Evolutionary conservation across 2,113 vertebrate species (phyloP).

Genomic region (Phocoena phocoena): DNA sequence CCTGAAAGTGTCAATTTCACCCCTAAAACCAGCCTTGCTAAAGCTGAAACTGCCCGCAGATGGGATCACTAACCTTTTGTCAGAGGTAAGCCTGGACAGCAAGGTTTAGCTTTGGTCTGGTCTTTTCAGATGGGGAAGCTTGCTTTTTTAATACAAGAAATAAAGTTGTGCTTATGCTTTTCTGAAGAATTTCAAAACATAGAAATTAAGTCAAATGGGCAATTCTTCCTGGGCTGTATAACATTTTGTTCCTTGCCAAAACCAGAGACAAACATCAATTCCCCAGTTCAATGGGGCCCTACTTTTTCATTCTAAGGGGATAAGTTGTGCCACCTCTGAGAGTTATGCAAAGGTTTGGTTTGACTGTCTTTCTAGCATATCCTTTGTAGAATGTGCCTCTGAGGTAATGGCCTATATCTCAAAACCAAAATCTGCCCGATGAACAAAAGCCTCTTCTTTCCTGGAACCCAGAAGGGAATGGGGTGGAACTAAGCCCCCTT

Average conservation of each 20-base stretch:
- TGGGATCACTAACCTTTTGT: neutral
- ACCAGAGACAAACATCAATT: constrained; percentile 23
- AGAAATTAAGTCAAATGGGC: constrained; percentile 23
- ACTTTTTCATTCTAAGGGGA: neutral
- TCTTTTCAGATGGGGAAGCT: neutral
- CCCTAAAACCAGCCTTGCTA: neutral
- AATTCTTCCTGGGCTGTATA: neutral
- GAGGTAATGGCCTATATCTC: neutral
- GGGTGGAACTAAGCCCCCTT: neutral
- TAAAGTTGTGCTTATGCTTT: neutral
- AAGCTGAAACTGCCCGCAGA: neutral
- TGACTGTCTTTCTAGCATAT: neutral
- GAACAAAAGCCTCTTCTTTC: neutral
- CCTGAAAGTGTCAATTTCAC: neutral
- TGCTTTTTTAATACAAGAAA: neutral
- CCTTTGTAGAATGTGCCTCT: neutral
- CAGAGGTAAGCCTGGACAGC: neutral
- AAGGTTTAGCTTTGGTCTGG: neutral
- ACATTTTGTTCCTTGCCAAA: neutral
- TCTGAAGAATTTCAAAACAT: constrained; percentile 26
- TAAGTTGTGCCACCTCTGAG: neutral
- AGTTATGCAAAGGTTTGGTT: neutral
- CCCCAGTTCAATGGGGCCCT: neutral
- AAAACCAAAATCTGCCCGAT: neutral
- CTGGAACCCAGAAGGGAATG: neutral